Evolutionary conservation across 2,797 vertebrate genomes (phyloP).

Genomic region (Sciaenops ocellatus): DNA sequence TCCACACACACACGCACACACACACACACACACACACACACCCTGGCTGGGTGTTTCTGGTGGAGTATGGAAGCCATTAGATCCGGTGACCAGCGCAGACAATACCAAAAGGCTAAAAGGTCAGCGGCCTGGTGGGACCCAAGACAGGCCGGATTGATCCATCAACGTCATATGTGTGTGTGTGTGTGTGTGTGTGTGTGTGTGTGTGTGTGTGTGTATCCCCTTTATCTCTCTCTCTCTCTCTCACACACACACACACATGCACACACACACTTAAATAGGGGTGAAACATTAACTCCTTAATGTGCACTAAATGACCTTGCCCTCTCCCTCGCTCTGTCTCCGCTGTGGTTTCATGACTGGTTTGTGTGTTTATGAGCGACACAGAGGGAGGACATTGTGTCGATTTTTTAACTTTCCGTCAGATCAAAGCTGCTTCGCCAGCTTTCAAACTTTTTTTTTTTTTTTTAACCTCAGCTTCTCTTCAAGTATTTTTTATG

Average conservation of each 20-base stretch:
- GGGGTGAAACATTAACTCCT: constrained; percentile 75
- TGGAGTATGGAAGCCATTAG: constrained; percentile 75
- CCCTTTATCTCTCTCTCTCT: constrained; percentile 6
- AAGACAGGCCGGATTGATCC: constrained; percentile 58
- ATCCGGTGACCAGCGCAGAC: constrained; percentile 62
- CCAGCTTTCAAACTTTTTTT: constrained; percentile 15
- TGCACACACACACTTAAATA: constrained; percentile 25
- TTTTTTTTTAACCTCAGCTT: constrained; percentile 16
- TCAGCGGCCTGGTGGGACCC: constrained; percentile 54
- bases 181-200: constrained; percentile 2
- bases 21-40: background rate
- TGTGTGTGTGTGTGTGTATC: background rate
- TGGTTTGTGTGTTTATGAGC: constrained; percentile 16
- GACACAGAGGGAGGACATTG: constrained; percentile 7
- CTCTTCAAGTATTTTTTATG: constrained; percentile 38
- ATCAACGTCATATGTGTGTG: constrained; percentile 65
- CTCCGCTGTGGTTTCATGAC: constrained; percentile 12
- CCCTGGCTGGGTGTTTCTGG: constrained; percentile 43
- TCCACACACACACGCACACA: constrained; percentile 1
- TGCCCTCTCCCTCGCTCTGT: constrained; percentile 18
- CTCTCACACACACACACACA: background rate
- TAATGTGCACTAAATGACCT: constrained; percentile 69
- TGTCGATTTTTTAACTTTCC: constrained; percentile 19
- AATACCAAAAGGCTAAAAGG: constrained; percentile 63
- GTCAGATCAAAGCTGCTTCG: constrained; percentile 18